Evolutionary conservation across 2,797 vertebrate genomes (phyloP), one percentile per base, ranked within the genome.

Genomic region (Passerculus sandwichensis): DNA sequence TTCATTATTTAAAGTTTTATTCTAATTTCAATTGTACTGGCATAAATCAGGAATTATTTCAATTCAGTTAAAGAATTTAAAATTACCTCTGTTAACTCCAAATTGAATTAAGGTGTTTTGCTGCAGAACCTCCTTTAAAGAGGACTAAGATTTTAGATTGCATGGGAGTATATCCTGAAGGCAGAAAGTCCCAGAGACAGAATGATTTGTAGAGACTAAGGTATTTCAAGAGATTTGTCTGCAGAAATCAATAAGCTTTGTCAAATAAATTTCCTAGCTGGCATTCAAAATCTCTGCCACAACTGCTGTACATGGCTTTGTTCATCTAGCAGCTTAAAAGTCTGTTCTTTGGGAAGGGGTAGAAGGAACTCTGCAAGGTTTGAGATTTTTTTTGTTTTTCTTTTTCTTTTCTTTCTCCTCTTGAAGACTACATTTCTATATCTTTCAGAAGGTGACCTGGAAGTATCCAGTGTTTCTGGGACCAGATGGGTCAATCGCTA

Each of bases 191-290:
- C 25, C 57, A 75, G 29, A 89, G 57, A 23, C 57, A 62, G 36
- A 51, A 57, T 93, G 93, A 91, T 91, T 79, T 91, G 76, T 67
- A 69, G 75, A 83, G 25, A 69, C 50, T 71, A 64, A 71, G 53
- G 64, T 82, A 81, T 89, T 94, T 96, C 75, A 87, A 67, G 60
- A 87, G 60, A 85, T 88, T 91, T 86, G 47, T 74, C 74, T 82
- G 45, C 45, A 95, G 67, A 89, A 91, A 91, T 93, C 87, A 80
- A 87, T 92, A 89, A 85, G 15, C 69, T 64, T 83, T 91, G 86
- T 83, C 69, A 81, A 89, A 94, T 89, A 93, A 91, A 92, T 94
- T 85, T 95, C 25, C 45, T 45, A 82, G 16, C 57, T 78, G 66
- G 27, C 67, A 76, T 62, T 88, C 50, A 72, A 83, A 87, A 83